A percentile compares a stretch with the other conserved stretches of the same genome.
These are phyloP conservation scores for Colistium nudipinnis DNA, from an alignment of 2,113 vertebrate genomes.

Conservation along the genomic window DNA sequence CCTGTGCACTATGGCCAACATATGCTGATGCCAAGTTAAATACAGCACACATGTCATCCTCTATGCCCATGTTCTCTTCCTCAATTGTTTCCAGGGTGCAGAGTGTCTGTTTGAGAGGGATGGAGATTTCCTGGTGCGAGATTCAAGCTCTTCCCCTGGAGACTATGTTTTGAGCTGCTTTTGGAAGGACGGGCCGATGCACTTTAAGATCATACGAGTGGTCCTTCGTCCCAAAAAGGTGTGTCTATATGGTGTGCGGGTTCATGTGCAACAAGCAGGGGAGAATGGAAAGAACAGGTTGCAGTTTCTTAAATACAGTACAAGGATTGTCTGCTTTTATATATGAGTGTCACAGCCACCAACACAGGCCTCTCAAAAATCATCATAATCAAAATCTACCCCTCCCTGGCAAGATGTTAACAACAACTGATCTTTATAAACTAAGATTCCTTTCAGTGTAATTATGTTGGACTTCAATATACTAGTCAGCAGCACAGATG, in stretches of 20 bases:
- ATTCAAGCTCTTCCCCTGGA: conserved; percentile 75
- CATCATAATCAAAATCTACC: too few relatives aligned
- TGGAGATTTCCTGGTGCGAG: conserved; percentile 89
- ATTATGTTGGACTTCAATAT: neutral
- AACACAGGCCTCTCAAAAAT: too few relatives aligned
- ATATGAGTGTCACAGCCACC: too few relatives aligned
- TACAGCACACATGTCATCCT: neutral
- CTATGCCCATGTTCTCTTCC: neutral
- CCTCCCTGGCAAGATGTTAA: too few relatives aligned
- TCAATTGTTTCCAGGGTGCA: conserved; percentile 77
- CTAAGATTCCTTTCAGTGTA: too few relatives aligned
- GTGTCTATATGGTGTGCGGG: neutral
- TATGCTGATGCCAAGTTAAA: neutral
- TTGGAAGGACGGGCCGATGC: conserved; percentile 82
- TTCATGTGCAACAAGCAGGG: neutral
- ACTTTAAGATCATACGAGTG: conserved; percentile 89
- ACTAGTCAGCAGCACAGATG: neutral
- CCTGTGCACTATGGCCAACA: neutral
- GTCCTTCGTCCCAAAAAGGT: conserved; percentile 86
- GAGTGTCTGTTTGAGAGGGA: conserved; percentile 84
- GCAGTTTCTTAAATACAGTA: too few relatives aligned
- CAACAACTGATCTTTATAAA: too few relatives aligned
- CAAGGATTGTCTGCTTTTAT: too few relatives aligned
- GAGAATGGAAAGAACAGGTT: too few relatives aligned
- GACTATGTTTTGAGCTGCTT: conserved; percentile 87